phyloP scores from a whole-genome alignment of 2,797 vertebrate species.

The Aphelocoma californica region DNA sequence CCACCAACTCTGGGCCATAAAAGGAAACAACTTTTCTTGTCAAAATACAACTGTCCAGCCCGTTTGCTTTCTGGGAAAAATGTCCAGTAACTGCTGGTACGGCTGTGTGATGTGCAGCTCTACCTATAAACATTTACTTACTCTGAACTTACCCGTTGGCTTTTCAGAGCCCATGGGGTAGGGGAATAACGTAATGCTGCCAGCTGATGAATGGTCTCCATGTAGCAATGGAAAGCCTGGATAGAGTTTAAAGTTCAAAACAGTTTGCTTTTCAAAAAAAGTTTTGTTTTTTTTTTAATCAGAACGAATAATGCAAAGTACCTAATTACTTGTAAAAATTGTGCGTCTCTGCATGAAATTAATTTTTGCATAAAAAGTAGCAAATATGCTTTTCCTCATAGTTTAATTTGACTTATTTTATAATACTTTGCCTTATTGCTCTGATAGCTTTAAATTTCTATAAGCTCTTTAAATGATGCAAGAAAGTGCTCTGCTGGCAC shows the following conservation, averaged over 20 bases:
- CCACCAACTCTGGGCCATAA: neutral
- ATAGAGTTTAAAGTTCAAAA: neutral
- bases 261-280: neutral
- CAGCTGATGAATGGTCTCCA: neutral
- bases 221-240: neutral
- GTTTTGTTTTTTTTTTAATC: neutral
- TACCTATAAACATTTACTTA: constrained; percentile 9
- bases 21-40: constrained; percentile 30
- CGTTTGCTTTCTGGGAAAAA: neutral
- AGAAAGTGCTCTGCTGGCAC: constrained; percentile 15
- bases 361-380: neutral
- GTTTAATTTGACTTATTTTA: neutral
- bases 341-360: neutral
- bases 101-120: neutral
- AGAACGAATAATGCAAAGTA: neutral
- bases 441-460: neutral
- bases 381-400: neutral
- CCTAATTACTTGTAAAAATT: neutral
- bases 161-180: neutral
- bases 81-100: neutral
- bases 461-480: constrained; percentile 21
- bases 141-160: neutral
- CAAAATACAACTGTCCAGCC: constrained; percentile 35
- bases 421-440: neutral
- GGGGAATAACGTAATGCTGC: neutral